A percentile compares a stretch with the other conserved stretches of the same genome.
Evolutionary conservation across 2,888 invertebrate species (phyloP).

Genomic region (Cheilosia impressa): DNA sequence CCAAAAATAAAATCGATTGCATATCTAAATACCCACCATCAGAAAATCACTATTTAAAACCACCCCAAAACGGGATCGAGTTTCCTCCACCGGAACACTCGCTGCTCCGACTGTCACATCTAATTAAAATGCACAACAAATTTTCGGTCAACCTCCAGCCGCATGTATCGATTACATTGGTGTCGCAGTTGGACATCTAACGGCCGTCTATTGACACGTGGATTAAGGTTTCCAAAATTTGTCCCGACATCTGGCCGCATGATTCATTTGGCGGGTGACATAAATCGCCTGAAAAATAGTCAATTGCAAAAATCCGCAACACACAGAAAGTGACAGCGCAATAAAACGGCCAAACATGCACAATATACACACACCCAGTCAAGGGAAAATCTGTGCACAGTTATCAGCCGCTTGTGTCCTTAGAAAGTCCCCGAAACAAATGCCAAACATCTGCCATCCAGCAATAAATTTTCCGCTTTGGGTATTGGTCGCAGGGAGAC

Average conservation of each 20-base stretch:
- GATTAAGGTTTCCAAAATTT: conserved; percentile 41
- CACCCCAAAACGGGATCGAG: conserved; percentile 12
- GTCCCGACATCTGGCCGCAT: conserved; percentile 58
- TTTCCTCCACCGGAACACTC: conserved; percentile 23
- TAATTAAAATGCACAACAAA: conserved; percentile 24
- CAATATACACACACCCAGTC: neutral
- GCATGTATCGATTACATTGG: conserved; percentile 47
- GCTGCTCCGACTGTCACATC: conserved; percentile 3
- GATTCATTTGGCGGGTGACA: conserved; percentile 48
- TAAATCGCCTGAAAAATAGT: conserved; percentile 56
- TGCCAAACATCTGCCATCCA: conserved; percentile 72
- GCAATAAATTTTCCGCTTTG: conserved; percentile 59
- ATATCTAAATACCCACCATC: neutral
- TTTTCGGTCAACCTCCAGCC: neutral
- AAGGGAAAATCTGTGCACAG: conserved; percentile 28
- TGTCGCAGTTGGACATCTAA: conserved; percentile 18
- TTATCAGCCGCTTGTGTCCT: conserved; percentile 37
- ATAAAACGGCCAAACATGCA: conserved; percentile 30
- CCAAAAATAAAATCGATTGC: neutral
- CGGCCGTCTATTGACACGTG: conserved; percentile 50
- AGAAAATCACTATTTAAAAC: neutral
- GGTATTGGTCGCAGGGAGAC: conserved; percentile 17
- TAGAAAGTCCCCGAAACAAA: conserved; percentile 68
- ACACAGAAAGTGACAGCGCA: conserved; percentile 37
- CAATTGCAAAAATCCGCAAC: conserved; percentile 66